These are phyloP conservation scores for Portevinia maculata DNA, from an alignment of 2,888 invertebrate species.

Conservation along the genomic window DNA sequence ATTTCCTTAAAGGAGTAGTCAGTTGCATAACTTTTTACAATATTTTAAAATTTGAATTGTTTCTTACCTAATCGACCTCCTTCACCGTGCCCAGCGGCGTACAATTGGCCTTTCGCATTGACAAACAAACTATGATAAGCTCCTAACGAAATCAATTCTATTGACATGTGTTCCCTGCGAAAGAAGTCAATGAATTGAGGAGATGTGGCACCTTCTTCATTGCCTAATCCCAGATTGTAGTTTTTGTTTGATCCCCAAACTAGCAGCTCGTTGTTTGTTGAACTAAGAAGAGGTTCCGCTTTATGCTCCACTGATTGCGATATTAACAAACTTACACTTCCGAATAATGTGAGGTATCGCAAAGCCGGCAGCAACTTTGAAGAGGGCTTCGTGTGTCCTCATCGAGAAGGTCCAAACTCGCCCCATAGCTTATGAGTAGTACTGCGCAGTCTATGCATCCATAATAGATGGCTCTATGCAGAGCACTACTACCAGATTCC, in stretches of 20 bases:
- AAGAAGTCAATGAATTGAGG: constrained; percentile 89
- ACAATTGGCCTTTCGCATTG: constrained; percentile 83
- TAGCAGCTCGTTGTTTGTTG: constrained; percentile 85
- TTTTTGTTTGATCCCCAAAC: constrained; percentile 94
- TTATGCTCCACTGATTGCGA: background rate
- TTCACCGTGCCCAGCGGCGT: constrained; percentile 91
- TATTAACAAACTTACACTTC: constrained; percentile 56
- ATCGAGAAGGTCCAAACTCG: constrained; percentile 79
- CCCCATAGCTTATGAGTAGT: constrained; percentile 87
- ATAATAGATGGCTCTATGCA: constrained; percentile 92
- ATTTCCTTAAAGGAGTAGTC: constrained; percentile 84
- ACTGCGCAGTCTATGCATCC: constrained; percentile 91
- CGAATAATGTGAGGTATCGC: constrained; percentile 81
- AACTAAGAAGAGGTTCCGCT: constrained; percentile 75
- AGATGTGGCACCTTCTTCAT: constrained; percentile 85
- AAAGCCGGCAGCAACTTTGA: constrained; percentile 80
- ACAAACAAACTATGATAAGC: constrained; percentile 81
- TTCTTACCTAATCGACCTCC: constrained; percentile 88
- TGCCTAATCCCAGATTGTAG: constrained; percentile 90
- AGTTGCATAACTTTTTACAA: background rate
- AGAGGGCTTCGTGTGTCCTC: constrained; percentile 79
- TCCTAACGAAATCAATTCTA: constrained; percentile 85
- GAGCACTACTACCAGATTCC: constrained; percentile 88
- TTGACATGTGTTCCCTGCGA: constrained; percentile 85
- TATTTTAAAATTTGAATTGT: background rate